Conservation (phyloP, 2,113 vertebrate species). For the Fregata magnificens region DNA sequence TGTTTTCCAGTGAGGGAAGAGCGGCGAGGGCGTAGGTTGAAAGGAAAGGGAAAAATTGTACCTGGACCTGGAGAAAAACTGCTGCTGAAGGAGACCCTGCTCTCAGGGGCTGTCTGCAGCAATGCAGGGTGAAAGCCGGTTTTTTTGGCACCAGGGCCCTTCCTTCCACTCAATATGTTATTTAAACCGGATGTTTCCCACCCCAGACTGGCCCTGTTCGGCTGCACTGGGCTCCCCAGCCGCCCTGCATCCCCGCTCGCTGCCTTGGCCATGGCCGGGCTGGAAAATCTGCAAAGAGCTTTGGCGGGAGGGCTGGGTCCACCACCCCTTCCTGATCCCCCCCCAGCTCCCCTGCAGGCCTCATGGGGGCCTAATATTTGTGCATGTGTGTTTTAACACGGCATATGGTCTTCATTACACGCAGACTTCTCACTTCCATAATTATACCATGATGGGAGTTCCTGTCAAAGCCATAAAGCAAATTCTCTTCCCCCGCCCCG, state of each 20-base stretch:
- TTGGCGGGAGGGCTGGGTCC: neutral
- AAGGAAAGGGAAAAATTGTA: neutral
- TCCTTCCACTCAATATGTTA: neutral
- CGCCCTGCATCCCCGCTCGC: accelerated
- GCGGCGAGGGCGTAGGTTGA: neutral
- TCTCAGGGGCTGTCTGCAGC: neutral
- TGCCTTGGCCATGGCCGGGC: neutral
- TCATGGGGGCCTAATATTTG: conserved; percentile 56
- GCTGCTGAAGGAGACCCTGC: neutral
- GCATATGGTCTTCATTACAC: conserved; percentile 69
- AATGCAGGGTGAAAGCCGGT: neutral
- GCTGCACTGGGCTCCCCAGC: neutral
- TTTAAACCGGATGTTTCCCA: neutral
- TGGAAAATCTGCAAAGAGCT: neutral
- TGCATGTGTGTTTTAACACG: conserved; percentile 54
- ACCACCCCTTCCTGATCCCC: conserved; percentile 22
- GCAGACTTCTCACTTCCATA: conserved; percentile 66
- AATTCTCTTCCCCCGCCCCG: conserved; percentile 23
- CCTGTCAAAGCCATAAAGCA: conserved; percentile 71
- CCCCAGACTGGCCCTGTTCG: neutral
- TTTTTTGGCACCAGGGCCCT: neutral
- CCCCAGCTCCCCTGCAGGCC: neutral
- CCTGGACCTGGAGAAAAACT: neutral
- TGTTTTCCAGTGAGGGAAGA: neutral
- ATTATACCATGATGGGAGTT: conserved; percentile 74